Conservation (phyloP, 2,888 invertebrate genomes). For the Urechis unicinctus region DNA sequence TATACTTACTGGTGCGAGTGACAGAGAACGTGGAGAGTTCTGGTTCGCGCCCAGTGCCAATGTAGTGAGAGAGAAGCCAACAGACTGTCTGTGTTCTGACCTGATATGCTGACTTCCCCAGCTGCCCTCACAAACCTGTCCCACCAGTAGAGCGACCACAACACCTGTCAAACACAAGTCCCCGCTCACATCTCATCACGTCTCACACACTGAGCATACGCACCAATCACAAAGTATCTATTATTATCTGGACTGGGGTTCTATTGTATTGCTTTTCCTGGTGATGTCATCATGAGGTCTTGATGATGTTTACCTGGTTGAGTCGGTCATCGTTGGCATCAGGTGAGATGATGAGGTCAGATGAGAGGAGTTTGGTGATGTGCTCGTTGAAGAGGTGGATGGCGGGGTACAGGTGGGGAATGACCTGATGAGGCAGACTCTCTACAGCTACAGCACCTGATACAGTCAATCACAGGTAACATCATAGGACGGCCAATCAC, state of each 20-base stretch:
- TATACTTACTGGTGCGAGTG: too few species aligned
- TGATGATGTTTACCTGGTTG: too few species aligned
- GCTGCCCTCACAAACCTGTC: slow-evolving; percentile 11
- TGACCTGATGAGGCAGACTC: slow-evolving; percentile 6
- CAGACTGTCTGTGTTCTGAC: slow-evolving; percentile 3
- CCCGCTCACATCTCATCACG: not conserved
- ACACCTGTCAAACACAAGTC: slow-evolving; percentile 1
- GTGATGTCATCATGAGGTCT: too few species aligned
- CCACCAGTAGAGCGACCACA: slow-evolving; percentile 9
- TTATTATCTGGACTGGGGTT: too few species aligned
- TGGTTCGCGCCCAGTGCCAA: slow-evolving; percentile 33
- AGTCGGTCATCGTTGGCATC: too few species aligned
- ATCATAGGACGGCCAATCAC: too few species aligned
- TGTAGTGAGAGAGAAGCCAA: slow-evolving; percentile 27
- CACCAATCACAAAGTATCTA: too few species aligned
- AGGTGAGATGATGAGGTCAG: not conserved
- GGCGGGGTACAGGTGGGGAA: slow-evolving; percentile 14
- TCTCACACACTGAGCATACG: not conserved
- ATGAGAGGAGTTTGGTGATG: not conserved
- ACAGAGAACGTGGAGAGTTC: slow-evolving; percentile 3
- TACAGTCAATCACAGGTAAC: too few species aligned
- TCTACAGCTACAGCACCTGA: slow-evolving; percentile 15
- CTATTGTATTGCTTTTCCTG: too few species aligned
- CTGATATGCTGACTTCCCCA: not conserved
- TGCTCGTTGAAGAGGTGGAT: slow-evolving; percentile 4